Conservation (phyloP, 1,140 invertebrate genomes). For the Leptoteleia sp. region DNA sequence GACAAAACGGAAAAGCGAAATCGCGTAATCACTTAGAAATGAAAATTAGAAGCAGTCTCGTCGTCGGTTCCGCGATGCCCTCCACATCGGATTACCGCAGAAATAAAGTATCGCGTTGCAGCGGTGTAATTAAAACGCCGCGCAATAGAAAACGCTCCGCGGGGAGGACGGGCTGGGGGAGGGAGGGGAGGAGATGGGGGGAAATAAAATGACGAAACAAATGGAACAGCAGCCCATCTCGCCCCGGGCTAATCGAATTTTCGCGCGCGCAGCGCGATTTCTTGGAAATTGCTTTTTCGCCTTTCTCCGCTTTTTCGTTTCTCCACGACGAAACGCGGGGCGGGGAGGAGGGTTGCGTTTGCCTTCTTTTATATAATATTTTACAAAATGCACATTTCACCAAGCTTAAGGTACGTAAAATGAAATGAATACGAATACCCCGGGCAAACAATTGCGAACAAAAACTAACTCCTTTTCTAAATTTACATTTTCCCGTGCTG, state of each 20-base stretch:
- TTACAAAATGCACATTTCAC: too few species aligned
- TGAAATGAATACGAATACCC: too few species aligned
- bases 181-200: too few species aligned
- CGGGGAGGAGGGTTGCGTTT: too few species aligned
- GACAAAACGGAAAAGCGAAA: slow-evolving; percentile 39
- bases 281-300: slow-evolving; percentile 80
- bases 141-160: slow-evolving; percentile 64
- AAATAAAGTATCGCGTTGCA: slow-evolving; percentile 76
- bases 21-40: slow-evolving; percentile 61
- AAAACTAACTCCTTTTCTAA: too few species aligned
- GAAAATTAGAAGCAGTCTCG: slow-evolving; percentile 65
- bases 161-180: slow-evolving; percentile 26
- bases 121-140: slow-evolving; percentile 76
- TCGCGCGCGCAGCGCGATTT: slow-evolving; percentile 77
- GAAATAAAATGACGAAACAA: slow-evolving; percentile 76
- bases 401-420: too few species aligned
- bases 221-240: slow-evolving; percentile 77
- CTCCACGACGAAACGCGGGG: slow-evolving; percentile 1
- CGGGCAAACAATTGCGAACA: too few species aligned
- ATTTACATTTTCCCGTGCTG: too few species aligned
- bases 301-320: slow-evolving; percentile 67
- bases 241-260: slow-evolving; percentile 80
- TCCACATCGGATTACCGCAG: slow-evolving; percentile 72
- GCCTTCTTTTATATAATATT: too few species aligned
- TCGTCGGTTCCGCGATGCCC: slow-evolving; percentile 59